phyloP scores from a whole-genome alignment of 2,113 vertebrate genomes.

The Hippocampus abdominalis region DNA sequence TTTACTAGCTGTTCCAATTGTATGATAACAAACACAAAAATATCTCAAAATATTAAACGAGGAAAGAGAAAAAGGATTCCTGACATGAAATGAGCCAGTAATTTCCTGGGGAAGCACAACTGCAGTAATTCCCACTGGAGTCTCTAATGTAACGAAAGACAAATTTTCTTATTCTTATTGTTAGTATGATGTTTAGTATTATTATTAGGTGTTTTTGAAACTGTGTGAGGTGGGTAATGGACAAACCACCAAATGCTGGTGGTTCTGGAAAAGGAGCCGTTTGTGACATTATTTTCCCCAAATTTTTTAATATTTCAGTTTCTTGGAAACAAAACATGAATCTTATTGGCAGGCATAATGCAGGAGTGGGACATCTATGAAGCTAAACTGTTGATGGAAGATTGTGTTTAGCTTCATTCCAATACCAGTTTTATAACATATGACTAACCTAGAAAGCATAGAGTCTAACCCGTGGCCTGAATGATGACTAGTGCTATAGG shows the following conservation, averaged over 20 bases:
- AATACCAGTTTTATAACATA: too few relatives aligned
- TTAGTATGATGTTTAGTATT: background rate
- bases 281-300: background rate
- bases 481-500: background rate
- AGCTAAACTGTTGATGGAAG: background rate
- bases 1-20: background rate
- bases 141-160: constrained; percentile 3
- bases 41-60: constrained; percentile 18
- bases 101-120: constrained; percentile 19
- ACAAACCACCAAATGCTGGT: background rate
- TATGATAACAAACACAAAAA: constrained; percentile 19
- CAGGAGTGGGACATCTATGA: background rate
- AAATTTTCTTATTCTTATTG: background rate
- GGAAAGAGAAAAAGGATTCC: constrained; percentile 15
- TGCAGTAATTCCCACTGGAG: background rate
- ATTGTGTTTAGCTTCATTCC: too few relatives aligned
- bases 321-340: background rate
- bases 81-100: constrained; percentile 6
- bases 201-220: background rate
- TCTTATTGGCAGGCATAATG: background rate
- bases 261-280: background rate
- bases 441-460: too few relatives aligned
- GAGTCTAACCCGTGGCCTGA: background rate
- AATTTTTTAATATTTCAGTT: background rate
- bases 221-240: background rate